Percentiles rank a stretch among this genome's conserved stretches.
Conservation (phyloP, 2,113 vertebrate species). For the Oreochromis tanganicae region DNA sequence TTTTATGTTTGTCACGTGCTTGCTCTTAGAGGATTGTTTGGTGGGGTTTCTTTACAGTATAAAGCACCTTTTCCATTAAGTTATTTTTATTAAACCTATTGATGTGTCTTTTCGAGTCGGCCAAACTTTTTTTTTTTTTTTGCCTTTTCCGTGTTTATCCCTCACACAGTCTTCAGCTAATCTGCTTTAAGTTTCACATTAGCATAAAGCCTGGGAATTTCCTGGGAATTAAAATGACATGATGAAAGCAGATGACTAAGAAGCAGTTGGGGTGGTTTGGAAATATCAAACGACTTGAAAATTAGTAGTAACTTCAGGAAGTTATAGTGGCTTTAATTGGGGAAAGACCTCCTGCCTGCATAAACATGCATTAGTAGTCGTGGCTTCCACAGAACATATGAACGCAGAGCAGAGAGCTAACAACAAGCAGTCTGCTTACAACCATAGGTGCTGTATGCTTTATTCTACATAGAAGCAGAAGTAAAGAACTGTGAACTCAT, state of each 20-base stretch:
- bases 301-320: neutral
- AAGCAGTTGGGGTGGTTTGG: neutral
- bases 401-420: neutral
- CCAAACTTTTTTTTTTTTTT: accelerated
- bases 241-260: neutral
- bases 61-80: neutral
- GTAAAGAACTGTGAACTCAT: neutral
- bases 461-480: neutral
- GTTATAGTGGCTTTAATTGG: neutral
- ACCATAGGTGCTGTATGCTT: neutral
- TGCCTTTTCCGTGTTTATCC: neutral
- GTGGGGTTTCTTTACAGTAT: neutral
- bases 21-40: neutral
- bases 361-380: neutral
- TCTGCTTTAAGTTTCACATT: neutral
- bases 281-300: neutral
- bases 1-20: neutral
- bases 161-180: neutral
- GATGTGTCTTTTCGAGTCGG: neutral
- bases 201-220: neutral
- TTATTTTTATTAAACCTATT: neutral
- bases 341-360: accelerated
- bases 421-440: neutral
- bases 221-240: neutral
- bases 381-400: neutral